Conservation (phyloP, 2,888 invertebrate species). For the Teleogryllus oceanicus region DNA sequence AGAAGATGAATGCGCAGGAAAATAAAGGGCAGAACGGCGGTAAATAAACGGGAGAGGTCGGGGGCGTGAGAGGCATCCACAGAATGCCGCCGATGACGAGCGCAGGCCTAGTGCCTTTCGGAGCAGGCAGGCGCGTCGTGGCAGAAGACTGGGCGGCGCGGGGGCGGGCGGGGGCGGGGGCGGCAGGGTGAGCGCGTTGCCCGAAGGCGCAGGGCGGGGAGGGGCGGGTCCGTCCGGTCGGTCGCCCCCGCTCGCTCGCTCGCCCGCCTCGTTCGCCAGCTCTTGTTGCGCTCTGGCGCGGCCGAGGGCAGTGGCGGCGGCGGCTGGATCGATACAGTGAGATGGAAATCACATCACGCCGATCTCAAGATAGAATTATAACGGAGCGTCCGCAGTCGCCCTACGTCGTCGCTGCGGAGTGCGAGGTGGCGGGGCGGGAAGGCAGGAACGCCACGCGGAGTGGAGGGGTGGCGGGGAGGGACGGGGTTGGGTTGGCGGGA, state of each 20-base stretch:
- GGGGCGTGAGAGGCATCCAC: no score
- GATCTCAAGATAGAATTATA: slow-evolving; percentile 18
- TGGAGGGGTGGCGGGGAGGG: neutral
- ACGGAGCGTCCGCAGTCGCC: slow-evolving; percentile 1
- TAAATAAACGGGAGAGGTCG: no score
- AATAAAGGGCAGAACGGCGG: no score
- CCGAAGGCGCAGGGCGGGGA: neutral
- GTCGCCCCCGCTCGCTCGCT: neutral
- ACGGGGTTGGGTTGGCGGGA: neutral
- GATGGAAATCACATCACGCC: slow-evolving; percentile 10
- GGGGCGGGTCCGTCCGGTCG: neutral
- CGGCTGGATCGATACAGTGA: neutral
- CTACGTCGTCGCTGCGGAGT: neutral
- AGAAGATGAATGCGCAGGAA: no score
- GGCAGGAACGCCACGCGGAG: neutral
- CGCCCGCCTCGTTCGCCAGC: neutral
- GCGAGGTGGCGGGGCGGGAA: neutral
- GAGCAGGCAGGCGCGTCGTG: no score
- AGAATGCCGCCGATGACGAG: no score
- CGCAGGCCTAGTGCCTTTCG: no score
- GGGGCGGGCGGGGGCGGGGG: neutral
- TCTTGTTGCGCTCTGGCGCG: neutral
- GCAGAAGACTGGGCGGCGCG: no score
- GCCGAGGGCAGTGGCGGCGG: neutral
- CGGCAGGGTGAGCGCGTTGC: neutral